Percentiles rank a stretch among this genome's conserved stretches.
These are phyloP conservation scores for Meta bourneti DNA, from an alignment of 2,888 invertebrate species.

Conservation along the genomic window DNA sequence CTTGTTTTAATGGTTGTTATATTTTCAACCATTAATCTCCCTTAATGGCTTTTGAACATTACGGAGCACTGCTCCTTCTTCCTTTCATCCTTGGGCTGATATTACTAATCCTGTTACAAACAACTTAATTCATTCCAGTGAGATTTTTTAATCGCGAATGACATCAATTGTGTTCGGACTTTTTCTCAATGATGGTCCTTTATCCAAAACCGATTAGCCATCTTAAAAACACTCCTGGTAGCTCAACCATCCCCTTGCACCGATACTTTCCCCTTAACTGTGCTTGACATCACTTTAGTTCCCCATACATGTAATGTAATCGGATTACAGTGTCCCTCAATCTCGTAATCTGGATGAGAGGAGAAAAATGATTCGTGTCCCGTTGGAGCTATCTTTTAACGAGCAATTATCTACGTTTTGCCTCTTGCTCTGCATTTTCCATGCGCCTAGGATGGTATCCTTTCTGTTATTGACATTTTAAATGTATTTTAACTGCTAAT, in stretches of 20 bases:
- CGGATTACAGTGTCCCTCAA: conserved; percentile 31
- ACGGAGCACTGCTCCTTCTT: background rate
- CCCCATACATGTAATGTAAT: background rate
- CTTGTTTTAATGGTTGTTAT: background rate
- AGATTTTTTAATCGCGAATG: background rate
- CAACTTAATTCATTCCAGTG: background rate
- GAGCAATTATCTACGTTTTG: background rate
- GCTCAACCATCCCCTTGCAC: background rate
- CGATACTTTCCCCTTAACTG: background rate
- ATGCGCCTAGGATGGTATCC: no score
- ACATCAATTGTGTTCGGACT: background rate
- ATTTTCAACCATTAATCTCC: background rate
- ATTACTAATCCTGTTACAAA: background rate
- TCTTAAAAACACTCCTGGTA: background rate
- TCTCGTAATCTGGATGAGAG: conserved; percentile 35
- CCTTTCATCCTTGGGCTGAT: background rate
- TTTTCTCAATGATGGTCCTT: background rate
- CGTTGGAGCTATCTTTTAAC: background rate
- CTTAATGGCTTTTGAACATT: background rate
- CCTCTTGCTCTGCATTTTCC: no score
- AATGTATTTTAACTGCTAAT: no score
- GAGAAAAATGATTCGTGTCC: background rate
- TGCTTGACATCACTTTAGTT: conserved; percentile 1
- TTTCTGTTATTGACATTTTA: no score
- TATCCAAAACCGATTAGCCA: conserved; percentile 18